These are phyloP conservation scores for Salvelinus sp. DNA, from an alignment of 2,113 vertebrate genomes.

Conservation along the genomic window DNA sequence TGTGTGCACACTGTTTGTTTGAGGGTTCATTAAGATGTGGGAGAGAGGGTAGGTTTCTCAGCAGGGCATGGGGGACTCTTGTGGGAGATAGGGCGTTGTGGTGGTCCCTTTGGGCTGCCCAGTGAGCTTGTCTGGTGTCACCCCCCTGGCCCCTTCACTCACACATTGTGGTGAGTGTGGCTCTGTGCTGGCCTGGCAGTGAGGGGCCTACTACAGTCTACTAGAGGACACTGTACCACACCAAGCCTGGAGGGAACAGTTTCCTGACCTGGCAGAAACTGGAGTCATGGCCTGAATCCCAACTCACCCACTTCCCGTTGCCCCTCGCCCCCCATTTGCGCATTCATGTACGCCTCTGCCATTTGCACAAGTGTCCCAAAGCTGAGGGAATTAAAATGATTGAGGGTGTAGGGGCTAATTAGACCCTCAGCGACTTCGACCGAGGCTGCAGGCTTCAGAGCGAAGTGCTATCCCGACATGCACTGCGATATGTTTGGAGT, in stretches of 20 bases:
- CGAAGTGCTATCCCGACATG: too few species aligned
- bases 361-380: too few species aligned
- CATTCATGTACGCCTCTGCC: slow-evolving; percentile 48
- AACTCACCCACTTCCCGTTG: too few species aligned
- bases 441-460: too few species aligned
- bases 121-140: slow-evolving; percentile 44
- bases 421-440: too few species aligned
- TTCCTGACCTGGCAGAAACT: slow-evolving; percentile 50
- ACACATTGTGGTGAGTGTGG: slow-evolving; percentile 64
- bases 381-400: too few species aligned
- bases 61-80: slow-evolving; percentile 63
- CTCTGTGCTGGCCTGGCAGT: slow-evolving; percentile 48
- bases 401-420: too few species aligned
- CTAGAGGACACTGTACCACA: slow-evolving; percentile 65
- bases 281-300: slow-evolving; percentile 51
- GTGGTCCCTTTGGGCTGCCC: slow-evolving; percentile 64
- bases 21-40: slow-evolving; percentile 69
- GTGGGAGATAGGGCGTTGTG: slow-evolving; percentile 64
- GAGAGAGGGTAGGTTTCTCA: slow-evolving; percentile 58
- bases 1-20: slow-evolving; percentile 74
- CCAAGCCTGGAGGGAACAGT: slow-evolving; percentile 4
- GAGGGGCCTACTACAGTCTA: slow-evolving; percentile 15
- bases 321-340: slow-evolving; percentile 51
- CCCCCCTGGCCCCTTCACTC: slow-evolving; percentile 58
- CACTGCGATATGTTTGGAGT: too few species aligned